Evolutionary conservation across 2,797 vertebrate genomes (phyloP), one percentile per base, ranked within the genome.

Genomic region (Cynodonichthys magdalenae): DNA sequence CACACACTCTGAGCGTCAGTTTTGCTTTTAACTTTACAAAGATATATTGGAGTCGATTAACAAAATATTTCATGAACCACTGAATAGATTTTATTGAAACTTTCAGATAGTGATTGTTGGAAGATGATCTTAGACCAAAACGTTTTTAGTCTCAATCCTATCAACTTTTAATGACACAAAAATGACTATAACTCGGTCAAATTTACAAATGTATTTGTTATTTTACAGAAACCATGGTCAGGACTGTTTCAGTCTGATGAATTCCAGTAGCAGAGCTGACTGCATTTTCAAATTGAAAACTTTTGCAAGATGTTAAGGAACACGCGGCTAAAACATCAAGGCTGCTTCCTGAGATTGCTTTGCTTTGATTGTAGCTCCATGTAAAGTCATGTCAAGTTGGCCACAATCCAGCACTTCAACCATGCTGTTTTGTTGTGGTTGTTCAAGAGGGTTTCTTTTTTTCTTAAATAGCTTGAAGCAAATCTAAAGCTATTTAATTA

Each of bases 401-500:
- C 59, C 6, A 42, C 57, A 46, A 39, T 59, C 50, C 46, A 56
- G 46, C 73, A 42, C 48, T 63, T 28, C 44, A 31, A 48, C 55
- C 18, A 19, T 44, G 24, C 45, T 0, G 31, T 31, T 63, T 73
- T 51, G 42, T 47, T 61, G 34, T 55, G 50, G 20, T 36, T 60
- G 19, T 74, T 72, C 58, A 63, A 65, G 28, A 5, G 47, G 8
- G 17, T 39, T 34, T 19, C 9, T 31, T 65, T 61, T 57, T 56
- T 69, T 5, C 20, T 29, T 48, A 53, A 53, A 69, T 44, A 12
- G 64, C 69, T 77, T 71, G 47, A 39, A 51, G 70, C 75, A 64
- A 64, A 74, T 65, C 66, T 69, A 63, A 60, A 87, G 62, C 50
- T 69, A 70, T 83, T 83, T 74, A 65, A 42, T 78, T 61, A 76